Evolutionary conservation across 2,797 vertebrate species (phyloP), one percentile per base, ranked within the genome.

Genomic region (Erithacus rubecula): DNA sequence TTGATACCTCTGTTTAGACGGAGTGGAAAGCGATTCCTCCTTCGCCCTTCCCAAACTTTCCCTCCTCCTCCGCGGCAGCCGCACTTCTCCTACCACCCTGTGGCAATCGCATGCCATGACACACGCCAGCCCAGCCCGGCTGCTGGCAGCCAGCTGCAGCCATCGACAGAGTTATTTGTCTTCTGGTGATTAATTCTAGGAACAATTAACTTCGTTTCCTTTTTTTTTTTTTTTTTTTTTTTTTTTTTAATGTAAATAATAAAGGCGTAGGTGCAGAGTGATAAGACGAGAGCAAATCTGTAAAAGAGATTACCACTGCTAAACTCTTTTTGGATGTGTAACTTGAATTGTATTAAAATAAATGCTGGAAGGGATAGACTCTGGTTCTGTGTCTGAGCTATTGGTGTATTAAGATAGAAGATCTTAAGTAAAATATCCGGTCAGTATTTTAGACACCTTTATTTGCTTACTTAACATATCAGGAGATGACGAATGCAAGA

Each of bases 31-130:
- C 37, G 46, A 64, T 69, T 89, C 63, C 63, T 72, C 52, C 80
- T 72, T 64, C 79, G 26, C 79, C 87, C 88, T 94, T 68, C 39
- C 82, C 30, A 15, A 94, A 95, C 44, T 90, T 67, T 75, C 24
- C 22, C 47, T 52, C 36, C 69, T 71, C 32, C 79, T 82, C 22
- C 0, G 63, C 5, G 77, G 83, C 88, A 94, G 18, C 95, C 67
- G 96, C 97, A 95, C 88, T 94, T 62, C 97, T 98, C 86, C 97
- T 97, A 98, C 98, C 98, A 97, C 98, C 98, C 98, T 98, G 98
- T 98, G 98, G 98, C 95, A 97, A 97, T 95, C 93, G 87, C 91
- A 9, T 94, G 98, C 96, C 97, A 98, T 98, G 97, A 98, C 98
- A 98, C 24, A 96, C n/a, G 18, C 65, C 79, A 24, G 39, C 83